Evolutionary conservation across 2,113 vertebrate genomes (phyloP), one percentile per base, ranked within the genome.

Genomic region (Leptodactylus fuscus): DNA sequence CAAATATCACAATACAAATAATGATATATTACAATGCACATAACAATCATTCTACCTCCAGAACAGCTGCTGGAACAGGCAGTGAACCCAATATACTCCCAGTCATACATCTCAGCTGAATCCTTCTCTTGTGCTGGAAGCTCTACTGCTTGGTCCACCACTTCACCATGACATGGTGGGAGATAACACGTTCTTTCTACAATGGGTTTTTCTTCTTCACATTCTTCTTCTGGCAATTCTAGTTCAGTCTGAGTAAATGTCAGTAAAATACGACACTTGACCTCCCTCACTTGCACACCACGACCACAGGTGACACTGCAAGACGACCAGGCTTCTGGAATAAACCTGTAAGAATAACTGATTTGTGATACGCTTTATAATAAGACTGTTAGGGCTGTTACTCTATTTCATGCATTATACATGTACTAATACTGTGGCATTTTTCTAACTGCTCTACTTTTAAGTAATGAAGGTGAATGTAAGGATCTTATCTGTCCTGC

Each of bases 151-250:
- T 6, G 86, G 38, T 89, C 83, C 0, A 87, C 67, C 3, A 89
- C 90, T 53, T 88, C 87, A 29, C 87, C 91, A 5, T 88, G 88
- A 53, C 97, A 98, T 1, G 93, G 88, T 0, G 87, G 86, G 7
- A 91, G 90, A 87, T 91, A 89, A 88, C 97, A 98, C 16, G 87
- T 88, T 69, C 88, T 94, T 84, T 96, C 92, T 0, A 89, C 81
- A 18, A 88, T 81, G 6, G 92, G 96, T 87, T 88, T 90, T 53
- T 92, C 91, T 0, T 92, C 91, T 0, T 92, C 93, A 22, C 97
- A 98, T 82, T 98, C 97, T 60, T 96, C 96, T 44, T 97, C 94
- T 0, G 96, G 97, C 67, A 98, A 94, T 36, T 98, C 97, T 0
- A 96, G 91, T 85, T 97, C 97, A 0, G 95, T 92, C 91, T 95